phyloP scores from a whole-genome alignment of 1,140 invertebrate genomes.

The Lycorma delicatula region DNA sequence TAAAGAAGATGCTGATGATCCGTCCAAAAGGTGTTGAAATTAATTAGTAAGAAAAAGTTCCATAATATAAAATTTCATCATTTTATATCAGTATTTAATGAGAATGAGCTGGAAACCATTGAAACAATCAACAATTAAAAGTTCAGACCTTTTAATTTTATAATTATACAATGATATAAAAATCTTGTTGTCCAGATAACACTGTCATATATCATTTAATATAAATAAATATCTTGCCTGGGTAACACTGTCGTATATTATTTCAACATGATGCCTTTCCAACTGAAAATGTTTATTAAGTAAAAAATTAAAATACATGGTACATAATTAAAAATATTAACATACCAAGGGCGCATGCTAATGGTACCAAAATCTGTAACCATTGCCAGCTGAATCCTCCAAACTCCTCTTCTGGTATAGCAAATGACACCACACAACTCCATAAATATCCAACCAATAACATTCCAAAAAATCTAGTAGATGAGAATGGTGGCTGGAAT shows the following conservation, averaged over 20 bases:
- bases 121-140: too few relatives aligned
- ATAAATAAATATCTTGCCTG: not conserved
- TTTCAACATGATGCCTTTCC: not conserved
- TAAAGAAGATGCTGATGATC: too few relatives aligned
- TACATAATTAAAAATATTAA: not conserved
- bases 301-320: not conserved
- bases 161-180: not conserved
- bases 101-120: too few relatives aligned
- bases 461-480: slow-evolving; percentile 64
- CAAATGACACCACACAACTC: slow-evolving; percentile 60
- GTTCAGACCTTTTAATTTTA: too few relatives aligned
- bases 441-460: slow-evolving; percentile 71
- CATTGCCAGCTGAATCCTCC: slow-evolving; percentile 58
- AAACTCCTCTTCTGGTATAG: slow-evolving; percentile 67
- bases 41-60: too few relatives aligned
- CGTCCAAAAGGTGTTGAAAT: too few relatives aligned
- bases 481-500: slow-evolving; percentile 66
- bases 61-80: too few relatives aligned
- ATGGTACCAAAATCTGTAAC: slow-evolving; percentile 60
- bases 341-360: slow-evolving; percentile 65
- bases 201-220: not conserved
- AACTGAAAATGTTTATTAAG: not conserved
- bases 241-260: not conserved
- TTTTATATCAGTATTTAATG: too few relatives aligned
- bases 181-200: not conserved